Evolutionary conservation across 2,113 vertebrate species (phyloP), one percentile per base, ranked within the genome.

Genomic region (Tauraco erythrolophus): DNA sequence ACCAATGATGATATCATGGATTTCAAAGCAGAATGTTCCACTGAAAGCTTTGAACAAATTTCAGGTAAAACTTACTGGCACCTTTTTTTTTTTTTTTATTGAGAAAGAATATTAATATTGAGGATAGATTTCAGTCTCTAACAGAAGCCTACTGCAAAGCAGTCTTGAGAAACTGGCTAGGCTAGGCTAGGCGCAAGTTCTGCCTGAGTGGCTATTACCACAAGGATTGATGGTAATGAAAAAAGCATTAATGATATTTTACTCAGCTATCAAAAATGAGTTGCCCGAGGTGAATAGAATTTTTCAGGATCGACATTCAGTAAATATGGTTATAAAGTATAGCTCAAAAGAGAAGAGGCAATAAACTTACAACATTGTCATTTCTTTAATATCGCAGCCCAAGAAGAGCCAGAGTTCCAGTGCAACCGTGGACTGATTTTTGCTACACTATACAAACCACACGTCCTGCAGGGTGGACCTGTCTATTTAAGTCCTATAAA

Each of bases 161-260:
- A 82, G 43, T 80, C 91, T 77, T 53, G 65, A 86, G 82, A 92
- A 92, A 84, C 69, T 78, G 72, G 53, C 50, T 89, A 75, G 74
- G 61, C 70, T 50, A 80, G 69, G 33, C 80, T 60, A 70, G 45
- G 68, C 11, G 5, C 82, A 89, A 68, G 84, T 88, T 96, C 97
- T 96, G 69, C 64, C 90, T 22, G 50, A 93, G 62, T 80, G 88
- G 62, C 84, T 92, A 53, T 95, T 95, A 85, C 79, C 76, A 51
- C 79, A 75, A 91, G 76, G 92, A 96, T 89, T 96, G 94, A 95
- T 95, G 91, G 78, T 94, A 92, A 98, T 96, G 95, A 91, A 94
- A 91, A 96, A 83, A 92, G 17, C 64, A 61, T 93, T 97, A 91
- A 92, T 93, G 96, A 64, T 91, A 50, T 93, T 97, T 95, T 95